These are phyloP conservation scores for Eristalis intricaria DNA, from an alignment of 2,888 invertebrate species.

Conservation along the genomic window DNA sequence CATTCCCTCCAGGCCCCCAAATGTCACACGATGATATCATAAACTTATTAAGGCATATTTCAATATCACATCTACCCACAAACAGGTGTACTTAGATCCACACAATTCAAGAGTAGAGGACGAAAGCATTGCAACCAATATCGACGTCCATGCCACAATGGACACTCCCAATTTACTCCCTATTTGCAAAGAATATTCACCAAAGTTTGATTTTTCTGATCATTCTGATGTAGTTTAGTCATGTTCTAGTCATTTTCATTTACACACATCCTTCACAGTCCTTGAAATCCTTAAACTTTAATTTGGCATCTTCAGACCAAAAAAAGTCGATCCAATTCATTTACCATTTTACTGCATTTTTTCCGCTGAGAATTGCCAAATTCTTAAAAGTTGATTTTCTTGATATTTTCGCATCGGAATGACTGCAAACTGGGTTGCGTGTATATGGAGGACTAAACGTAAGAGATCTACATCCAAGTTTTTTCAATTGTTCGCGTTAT, in stretches of 20 bases:
- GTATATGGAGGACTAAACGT: background rate
- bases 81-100: no score
- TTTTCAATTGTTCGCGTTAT: background rate
- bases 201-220: no score
- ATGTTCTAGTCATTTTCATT: background rate
- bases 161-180: no score
- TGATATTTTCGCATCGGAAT: background rate
- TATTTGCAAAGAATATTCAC: no score
- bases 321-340: background rate
- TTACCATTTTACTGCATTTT: background rate
- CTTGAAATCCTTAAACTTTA: background rate
- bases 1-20: no score
- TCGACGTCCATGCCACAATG: no score
- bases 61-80: no score
- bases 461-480: background rate
- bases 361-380: background rate
- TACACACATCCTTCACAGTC: background rate
- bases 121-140: no score
- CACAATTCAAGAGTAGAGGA: no score
- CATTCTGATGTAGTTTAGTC: no score
- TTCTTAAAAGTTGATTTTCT: background rate
- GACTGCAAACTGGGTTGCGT: background rate
- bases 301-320: background rate
- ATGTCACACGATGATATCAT: no score
- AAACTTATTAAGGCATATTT: no score